A percentile compares a stretch with the other conserved stretches of the same genome.
Evolutionary conservation across 64 coral and sea anemone genomes (phyloP).

Genomic region (Trachythela sp.): DNA sequence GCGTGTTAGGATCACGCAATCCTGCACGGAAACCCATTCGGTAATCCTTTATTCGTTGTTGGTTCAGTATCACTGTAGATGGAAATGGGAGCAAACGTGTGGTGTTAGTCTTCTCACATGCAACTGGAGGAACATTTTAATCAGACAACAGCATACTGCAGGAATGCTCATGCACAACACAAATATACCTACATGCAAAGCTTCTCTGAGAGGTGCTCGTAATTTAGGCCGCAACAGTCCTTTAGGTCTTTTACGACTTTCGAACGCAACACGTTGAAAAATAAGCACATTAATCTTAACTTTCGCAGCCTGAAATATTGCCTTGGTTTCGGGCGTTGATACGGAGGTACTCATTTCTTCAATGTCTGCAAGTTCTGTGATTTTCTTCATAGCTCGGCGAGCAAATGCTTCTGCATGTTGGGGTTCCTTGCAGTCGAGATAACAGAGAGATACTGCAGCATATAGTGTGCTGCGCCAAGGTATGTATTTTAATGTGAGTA

Average conservation of each 20-base stretch:
- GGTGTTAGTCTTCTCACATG: too few species aligned
- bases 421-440: conserved; percentile 78
- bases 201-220: conserved; percentile 79
- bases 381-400: conserved; percentile 69
- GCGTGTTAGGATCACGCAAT: too few species aligned
- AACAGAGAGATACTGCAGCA: conserved; percentile 85
- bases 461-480: conserved; percentile 80
- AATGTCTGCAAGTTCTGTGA: conserved; percentile 84
- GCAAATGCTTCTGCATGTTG: conserved; percentile 88
- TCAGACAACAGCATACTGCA: too few species aligned
- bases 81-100: too few species aligned
- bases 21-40: too few species aligned
- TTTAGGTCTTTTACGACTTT: conserved; percentile 91
- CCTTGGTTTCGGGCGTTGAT: conserved; percentile 52
- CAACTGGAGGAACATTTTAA: too few species aligned
- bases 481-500: conserved; percentile 72
- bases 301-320: conserved; percentile 63
- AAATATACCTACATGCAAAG: conserved; percentile 60
- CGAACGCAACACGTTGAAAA: conserved; percentile 85
- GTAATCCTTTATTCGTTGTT: too few species aligned
- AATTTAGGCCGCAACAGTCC: conserved; percentile 78
- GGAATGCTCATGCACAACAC: too few species aligned
- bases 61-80: too few species aligned
- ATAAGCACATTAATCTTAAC: conserved; percentile 83
- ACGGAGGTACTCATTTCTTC: conserved; percentile 86